These are phyloP conservation scores for Cyclina sinensis DNA, from an alignment of 1,140 invertebrate species.

Conservation along the genomic window DNA sequence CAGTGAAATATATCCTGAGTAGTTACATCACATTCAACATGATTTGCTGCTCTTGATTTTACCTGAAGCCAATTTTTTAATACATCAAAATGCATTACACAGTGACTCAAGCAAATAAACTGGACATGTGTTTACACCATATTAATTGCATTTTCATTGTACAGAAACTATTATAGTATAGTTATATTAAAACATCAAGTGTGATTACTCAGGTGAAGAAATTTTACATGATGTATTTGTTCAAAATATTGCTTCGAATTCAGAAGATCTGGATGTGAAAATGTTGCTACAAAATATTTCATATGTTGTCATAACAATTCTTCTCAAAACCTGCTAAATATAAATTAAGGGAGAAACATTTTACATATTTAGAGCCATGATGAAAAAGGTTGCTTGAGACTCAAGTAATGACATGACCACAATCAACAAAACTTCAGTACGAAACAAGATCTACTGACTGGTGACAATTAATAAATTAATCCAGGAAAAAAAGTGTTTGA, in stretches of 20 bases:
- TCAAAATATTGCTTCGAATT: slow-evolving; percentile 5
- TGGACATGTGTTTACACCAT: neutral
- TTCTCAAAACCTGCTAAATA: too few species aligned
- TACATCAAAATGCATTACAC: neutral
- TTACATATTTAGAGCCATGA: too few species aligned
- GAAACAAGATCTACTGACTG: slow-evolving; percentile 23
- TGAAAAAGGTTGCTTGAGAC: too few species aligned
- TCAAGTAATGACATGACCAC: too few species aligned
- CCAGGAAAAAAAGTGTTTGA: slow-evolving; percentile 7
- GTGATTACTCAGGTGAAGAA: slow-evolving; percentile 12
- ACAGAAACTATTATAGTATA: neutral
- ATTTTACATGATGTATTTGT: neutral
- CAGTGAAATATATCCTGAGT: slow-evolving; percentile 57
- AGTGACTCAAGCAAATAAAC: slow-evolving; percentile 4
- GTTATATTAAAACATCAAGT: neutral
- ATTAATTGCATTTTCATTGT: slow-evolving; percentile 4
- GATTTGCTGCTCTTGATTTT: slow-evolving; percentile 40
- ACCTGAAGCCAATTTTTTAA: slow-evolving; percentile 35
- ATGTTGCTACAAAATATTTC: too few species aligned
- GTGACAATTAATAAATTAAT: neutral
- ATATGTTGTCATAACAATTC: too few species aligned
- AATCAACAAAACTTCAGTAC: slow-evolving; percentile 36
- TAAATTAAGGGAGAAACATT: too few species aligned
- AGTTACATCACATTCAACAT: slow-evolving; percentile 44
- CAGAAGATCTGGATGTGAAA: too few species aligned